Base-by-base conservation (phyloP, 2,888 invertebrate species). In the Sycophila texana region DNA sequence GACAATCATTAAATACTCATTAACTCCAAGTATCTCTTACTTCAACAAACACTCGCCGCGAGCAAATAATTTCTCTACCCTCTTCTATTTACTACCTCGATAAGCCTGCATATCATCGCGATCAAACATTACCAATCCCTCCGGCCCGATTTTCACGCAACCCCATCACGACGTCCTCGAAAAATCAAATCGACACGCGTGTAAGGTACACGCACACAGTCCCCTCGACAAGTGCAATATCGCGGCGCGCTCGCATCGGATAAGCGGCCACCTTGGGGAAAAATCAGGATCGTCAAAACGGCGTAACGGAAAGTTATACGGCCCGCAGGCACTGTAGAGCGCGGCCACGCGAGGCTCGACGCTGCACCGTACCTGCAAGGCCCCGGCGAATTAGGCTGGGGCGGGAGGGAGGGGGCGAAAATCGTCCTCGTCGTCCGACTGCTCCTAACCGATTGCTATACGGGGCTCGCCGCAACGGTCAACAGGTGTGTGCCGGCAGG, bases 401-500 rank as follows among this genome's bases (percentile, higher is more conserved):
- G 7, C 53, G 22, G 16, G 22, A 60, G 12, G 22, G 61, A 30
- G 47, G 66, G 49, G 73, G 70, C 79, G 73, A 73, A 73, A 78
- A 73, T 78, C 77, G 77, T 73, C 77, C 63, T 70, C 57, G 66
- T 58, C 68, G 49, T 30, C 26, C 49, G 73, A 73, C 39, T 47
- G 58, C 74, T 47, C 77, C 66, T 78, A 78, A 78, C 78, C 78
- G 78, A 78, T 78, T 68, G 73, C 73, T 47, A 47, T 74, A 66
- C 58, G 65, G 72, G 65, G 30, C 47, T 58, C 47, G 86, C 87
- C 66, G 86, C 88, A 88, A 88, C 88, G 86, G 88, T 85, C 89
- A 90, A 90, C 90, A 90, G 90, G 90, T 89, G 89, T 87, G 88
- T 89, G 67, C 26, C 63, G 88, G 90, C 90, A 85, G 84, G 85